Percentiles rank a stretch among this genome's conserved stretches.
Evolutionary conservation across 2,888 invertebrate genomes (phyloP).

Genomic region (Stomorhina lunata): DNA sequence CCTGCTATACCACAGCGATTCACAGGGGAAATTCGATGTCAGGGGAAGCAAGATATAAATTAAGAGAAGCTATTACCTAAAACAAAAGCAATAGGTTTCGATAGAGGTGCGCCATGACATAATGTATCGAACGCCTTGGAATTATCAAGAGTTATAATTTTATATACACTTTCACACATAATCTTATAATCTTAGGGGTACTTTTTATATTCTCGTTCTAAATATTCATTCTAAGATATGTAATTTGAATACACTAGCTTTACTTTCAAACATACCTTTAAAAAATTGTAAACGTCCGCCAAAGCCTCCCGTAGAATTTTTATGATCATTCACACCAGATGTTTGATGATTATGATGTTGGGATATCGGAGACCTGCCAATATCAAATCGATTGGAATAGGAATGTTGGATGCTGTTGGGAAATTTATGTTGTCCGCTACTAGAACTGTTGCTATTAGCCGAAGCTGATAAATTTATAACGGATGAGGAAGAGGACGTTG

Average conservation of each 20-base stretch:
- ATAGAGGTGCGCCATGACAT: too few relatives aligned
- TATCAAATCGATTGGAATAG: conserved; percentile 70
- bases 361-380: conserved; percentile 75
- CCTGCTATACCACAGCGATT: too few relatives aligned
- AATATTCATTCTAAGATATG: too few relatives aligned
- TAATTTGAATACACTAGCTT: not conserved
- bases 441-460: conserved; percentile 58
- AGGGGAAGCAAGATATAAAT: too few relatives aligned
- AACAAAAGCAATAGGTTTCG: too few relatives aligned
- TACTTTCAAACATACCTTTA: conserved; percentile 74
- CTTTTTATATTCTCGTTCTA: too few relatives aligned
- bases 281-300: conserved; percentile 80
- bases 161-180: too few relatives aligned
- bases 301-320: conserved; percentile 65
- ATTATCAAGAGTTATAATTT: too few relatives aligned
- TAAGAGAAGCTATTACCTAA: too few relatives aligned
- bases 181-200: too few relatives aligned
- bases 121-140: too few relatives aligned
- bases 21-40: too few relatives aligned
- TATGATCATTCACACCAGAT: conserved; percentile 47
- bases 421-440: conserved; percentile 59
- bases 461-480: conserved; percentile 61
- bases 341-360: conserved; percentile 55
- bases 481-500: conserved; percentile 18
- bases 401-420: conserved; percentile 50